phyloP scores from a whole-genome alignment of 2,113 vertebrate species.

The zebrafish (Danio rerio) region GRCz12tu NC_133180.1:65560001-65560500 shows the following conservation, averaged over 20 bases:
- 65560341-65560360: no score
- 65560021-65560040: no score
- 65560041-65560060: no score
- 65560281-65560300: no score
- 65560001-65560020: no score
- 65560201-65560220: neutral
- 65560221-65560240: no score
- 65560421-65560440: neutral
- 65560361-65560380: neutral
- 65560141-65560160: neutral
- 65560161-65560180: neutral
- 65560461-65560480: slow-evolving; percentile 14
- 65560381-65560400: neutral
- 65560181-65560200: neutral
- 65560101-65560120: neutral
- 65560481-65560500: slow-evolving; percentile 10
- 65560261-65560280: no score
- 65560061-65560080: no score
- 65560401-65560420: neutral
- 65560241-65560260: no score
- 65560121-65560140: neutral
- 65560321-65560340: no score
- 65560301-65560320: no score
- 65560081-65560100: neutral
- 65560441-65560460: neutral